Conservation (phyloP, 2,797 vertebrate genomes). For the Cirrhinus mrigala region DNA sequence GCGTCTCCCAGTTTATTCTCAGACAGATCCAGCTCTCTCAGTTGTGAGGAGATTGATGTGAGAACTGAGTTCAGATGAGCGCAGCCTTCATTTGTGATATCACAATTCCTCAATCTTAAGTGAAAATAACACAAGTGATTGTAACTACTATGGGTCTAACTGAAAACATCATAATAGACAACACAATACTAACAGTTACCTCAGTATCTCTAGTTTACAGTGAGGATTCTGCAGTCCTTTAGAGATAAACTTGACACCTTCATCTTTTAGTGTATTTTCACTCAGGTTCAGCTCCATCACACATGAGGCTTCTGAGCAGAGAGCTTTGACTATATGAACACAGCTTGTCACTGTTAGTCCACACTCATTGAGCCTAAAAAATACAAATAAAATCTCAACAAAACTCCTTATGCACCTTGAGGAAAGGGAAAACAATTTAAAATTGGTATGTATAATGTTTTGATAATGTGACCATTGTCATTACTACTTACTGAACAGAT, state of each 20-base stretch:
- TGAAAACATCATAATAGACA: not conserved
- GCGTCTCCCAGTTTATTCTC: not conserved
- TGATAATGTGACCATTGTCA: not conserved
- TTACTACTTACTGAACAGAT: not conserved
- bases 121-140: not conserved
- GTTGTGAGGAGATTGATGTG: not conserved
- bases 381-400: not conserved
- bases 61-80: not conserved
- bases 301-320: not conserved
- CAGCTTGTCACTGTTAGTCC: not conserved
- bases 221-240: not conserved
- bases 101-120: not conserved
- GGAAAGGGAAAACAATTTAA: not conserved
- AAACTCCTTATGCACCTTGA: not conserved
- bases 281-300: not conserved
- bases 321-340: not conserved
- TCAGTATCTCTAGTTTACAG: slow-evolving; percentile 1
- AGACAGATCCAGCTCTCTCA: not conserved
- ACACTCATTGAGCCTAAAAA: not conserved
- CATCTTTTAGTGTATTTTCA: not conserved
- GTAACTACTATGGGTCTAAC: not conserved
- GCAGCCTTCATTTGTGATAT: not conserved
- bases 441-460: not conserved
- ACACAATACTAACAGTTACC: not conserved
- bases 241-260: not conserved